These are phyloP conservation scores for Acestrorhynchus altus DNA, from an alignment of 2,797 vertebrate genomes.

Conservation along the genomic window DNA sequence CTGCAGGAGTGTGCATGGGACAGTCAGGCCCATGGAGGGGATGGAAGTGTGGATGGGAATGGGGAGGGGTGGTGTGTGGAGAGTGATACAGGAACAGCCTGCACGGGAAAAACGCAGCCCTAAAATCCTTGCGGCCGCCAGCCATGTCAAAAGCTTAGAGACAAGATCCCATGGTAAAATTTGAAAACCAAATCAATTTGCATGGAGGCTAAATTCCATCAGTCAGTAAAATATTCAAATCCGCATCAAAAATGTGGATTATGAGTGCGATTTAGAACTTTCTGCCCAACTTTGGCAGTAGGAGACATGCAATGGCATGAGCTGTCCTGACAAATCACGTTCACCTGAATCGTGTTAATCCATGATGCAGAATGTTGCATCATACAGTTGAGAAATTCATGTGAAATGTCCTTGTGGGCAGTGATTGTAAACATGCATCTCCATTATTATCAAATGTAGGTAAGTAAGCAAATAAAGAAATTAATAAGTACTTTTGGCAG, in stretches of 20 bases:
- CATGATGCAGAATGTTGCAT: neutral
- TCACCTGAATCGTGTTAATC: constrained; percentile 27
- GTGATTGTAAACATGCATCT: neutral
- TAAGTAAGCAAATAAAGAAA: too few relatives aligned
- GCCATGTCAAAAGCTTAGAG: constrained; percentile 54
- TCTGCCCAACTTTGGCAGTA: constrained; percentile 21
- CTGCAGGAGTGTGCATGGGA: constrained; percentile 1
- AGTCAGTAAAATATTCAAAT: constrained; percentile 61
- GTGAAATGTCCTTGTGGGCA: neutral
- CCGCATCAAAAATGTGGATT: constrained; percentile 51
- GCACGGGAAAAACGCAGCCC: constrained; percentile 32
- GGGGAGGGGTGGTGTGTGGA: neutral
- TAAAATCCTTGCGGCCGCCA: constrained; percentile 43
- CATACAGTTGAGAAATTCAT: neutral
- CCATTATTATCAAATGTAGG: too few relatives aligned
- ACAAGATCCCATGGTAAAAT: constrained; percentile 51
- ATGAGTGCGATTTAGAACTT: constrained; percentile 47
- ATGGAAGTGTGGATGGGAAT: neutral
- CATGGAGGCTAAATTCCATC: constrained; percentile 55
- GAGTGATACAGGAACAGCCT: constrained; percentile 28
- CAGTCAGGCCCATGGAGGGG: neutral
- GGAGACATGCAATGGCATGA: constrained; percentile 15
- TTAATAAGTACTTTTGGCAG: too few relatives aligned
- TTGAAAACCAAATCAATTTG: constrained; percentile 61
- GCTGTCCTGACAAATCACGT: constrained; percentile 17